phyloP scores from a whole-genome alignment of 2,113 vertebrate species.

The Camelus bactrianus region DNA sequence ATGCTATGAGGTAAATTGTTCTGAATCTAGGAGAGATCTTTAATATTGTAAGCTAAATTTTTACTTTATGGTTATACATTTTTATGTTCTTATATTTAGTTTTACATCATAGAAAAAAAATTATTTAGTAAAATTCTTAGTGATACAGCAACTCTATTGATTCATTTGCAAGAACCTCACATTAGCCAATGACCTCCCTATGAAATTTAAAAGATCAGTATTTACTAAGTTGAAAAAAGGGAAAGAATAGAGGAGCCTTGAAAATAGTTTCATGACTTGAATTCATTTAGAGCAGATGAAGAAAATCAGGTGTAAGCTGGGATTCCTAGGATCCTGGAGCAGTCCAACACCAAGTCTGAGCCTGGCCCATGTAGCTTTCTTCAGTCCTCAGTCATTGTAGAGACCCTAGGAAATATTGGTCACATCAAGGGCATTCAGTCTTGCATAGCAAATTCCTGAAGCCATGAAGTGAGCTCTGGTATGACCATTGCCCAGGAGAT shows the following conservation, averaged over 20 bases:
- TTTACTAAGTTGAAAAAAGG: neutral
- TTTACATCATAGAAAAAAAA: slow-evolving; percentile 25
- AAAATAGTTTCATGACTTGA: neutral
- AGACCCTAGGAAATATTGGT: neutral
- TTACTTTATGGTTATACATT: slow-evolving; percentile 18
- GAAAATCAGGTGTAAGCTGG: neutral
- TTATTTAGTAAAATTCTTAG: slow-evolving; percentile 22
- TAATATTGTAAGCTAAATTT: neutral
- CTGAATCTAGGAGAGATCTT: neutral
- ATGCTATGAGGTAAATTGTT: neutral
- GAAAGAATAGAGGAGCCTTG: neutral
- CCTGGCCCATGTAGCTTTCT: neutral
- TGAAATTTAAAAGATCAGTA: neutral
- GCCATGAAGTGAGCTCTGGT: neutral
- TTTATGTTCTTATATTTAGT: slow-evolving; percentile 13
- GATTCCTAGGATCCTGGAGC: neutral
- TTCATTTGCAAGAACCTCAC: slow-evolving; percentile 1
- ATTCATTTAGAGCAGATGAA: neutral
- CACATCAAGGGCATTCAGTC: neutral
- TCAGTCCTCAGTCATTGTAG: neutral
- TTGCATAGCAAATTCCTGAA: neutral
- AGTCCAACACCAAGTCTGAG: neutral
- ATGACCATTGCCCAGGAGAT: neutral
- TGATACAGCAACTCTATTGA: neutral
- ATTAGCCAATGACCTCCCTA: slow-evolving; percentile 12